These are phyloP conservation scores for Illadopsis cleaveri DNA, from an alignment of 2,113 vertebrate species.

Conservation along the genomic window DNA sequence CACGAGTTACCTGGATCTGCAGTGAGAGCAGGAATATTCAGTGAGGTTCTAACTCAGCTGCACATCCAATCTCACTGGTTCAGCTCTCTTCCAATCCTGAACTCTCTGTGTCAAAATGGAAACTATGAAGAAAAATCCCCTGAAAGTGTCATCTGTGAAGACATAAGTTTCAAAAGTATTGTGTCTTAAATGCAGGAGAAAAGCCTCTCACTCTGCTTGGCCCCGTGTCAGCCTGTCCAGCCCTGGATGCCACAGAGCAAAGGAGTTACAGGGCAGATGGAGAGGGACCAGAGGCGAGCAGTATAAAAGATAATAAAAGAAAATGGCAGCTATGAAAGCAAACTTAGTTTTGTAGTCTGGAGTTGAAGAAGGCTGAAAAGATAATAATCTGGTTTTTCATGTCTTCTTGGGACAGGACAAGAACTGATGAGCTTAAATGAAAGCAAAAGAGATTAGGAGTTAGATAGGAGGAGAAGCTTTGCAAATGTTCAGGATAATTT, in stretches of 20 bases:
- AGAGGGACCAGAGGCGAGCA: not conserved
- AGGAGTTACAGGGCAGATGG: not conserved
- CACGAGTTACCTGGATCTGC: not conserved
- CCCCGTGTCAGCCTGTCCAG: not conserved
- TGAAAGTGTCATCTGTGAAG: not conserved
- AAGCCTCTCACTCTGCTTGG: not conserved
- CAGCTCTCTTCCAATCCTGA: not conserved
- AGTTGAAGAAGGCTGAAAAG: not conserved
- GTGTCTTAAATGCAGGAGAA: not conserved
- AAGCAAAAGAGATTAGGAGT: not conserved
- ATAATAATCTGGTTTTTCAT: not conserved
- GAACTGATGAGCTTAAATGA: not conserved
- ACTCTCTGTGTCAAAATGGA: not conserved
- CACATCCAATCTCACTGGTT: not conserved
- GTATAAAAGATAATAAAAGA: not conserved
- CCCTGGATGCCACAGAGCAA: not conserved
- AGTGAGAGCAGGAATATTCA: not conserved
- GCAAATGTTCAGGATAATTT: not conserved
- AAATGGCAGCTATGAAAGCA: not conserved
- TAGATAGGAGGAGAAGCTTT: not conserved
- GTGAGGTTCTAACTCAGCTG: not conserved
- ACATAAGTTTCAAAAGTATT: accelerated
- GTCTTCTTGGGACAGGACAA: not conserved
- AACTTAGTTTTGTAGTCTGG: not conserved
- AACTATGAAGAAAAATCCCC: accelerated